Percentiles rank a stretch among this genome's conserved stretches.
These are phyloP conservation scores for Platyscapa corneri DNA, from an alignment of 1,140 invertebrate species.

Conservation along the genomic window DNA sequence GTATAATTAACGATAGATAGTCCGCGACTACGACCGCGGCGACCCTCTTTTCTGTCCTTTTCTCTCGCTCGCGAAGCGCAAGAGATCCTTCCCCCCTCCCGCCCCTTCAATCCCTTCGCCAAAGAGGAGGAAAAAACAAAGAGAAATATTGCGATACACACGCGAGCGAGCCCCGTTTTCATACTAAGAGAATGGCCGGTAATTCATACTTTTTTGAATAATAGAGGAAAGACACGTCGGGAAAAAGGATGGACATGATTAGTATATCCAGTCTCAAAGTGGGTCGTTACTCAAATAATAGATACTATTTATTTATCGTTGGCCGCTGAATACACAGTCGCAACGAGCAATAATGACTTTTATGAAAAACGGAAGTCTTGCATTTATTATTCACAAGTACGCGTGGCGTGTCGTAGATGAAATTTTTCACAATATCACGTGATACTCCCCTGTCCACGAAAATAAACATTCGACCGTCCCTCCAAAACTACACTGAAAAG, in stretches of 20 bases:
- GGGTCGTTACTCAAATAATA: not conserved
- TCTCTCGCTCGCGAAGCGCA: slow-evolving; percentile 3
- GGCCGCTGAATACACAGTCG: not conserved
- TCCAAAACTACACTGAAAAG: not conserved
- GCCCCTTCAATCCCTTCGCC: too few species aligned
- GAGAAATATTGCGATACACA: slow-evolving; percentile 24
- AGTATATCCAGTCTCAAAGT: too few species aligned
- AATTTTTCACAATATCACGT: not conserved
- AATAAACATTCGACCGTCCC: not conserved
- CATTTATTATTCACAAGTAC: not conserved
- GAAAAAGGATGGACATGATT: not conserved
- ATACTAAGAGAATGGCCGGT: slow-evolving; percentile 16
- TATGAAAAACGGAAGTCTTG: not conserved
- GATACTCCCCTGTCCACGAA: not conserved
- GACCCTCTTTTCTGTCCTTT: slow-evolving; percentile 9
- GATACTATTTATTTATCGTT: not conserved
- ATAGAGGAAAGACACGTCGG: slow-evolving; percentile 33
- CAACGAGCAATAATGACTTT: not conserved
- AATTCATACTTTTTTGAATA: slow-evolving; percentile 44
- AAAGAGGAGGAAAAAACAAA: too few species aligned
- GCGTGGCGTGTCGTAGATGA: not conserved
- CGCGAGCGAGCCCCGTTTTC: not conserved
- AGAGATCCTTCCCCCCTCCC: not conserved
- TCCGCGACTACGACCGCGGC: not conserved
- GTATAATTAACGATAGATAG: slow-evolving; percentile 42